Percentiles rank a stretch among this genome's conserved stretches.
These are phyloP conservation scores for Cirrhinus molitorella DNA, from an alignment of 2,797 vertebrate species.

Conservation along the genomic window DNA sequence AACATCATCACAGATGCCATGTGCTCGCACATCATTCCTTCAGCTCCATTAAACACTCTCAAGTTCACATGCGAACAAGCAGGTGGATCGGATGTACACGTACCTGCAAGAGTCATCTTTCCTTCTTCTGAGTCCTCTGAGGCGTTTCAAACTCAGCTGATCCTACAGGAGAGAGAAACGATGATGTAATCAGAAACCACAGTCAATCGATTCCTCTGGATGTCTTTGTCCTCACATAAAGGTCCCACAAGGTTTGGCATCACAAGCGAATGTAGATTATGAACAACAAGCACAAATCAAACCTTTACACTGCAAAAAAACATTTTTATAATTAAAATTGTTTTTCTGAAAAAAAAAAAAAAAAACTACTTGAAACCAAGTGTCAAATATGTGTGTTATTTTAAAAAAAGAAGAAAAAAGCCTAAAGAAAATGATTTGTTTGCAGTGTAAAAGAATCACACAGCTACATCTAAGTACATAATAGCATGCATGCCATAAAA, in stretches of 20 bases:
- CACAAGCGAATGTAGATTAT: constrained; percentile 2
- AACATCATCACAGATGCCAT: constrained; percentile 3
- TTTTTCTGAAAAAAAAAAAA: background rate
- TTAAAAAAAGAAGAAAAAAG: too few species aligned
- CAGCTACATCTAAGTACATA: background rate
- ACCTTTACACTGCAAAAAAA: background rate
- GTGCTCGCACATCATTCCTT: background rate
- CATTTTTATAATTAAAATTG: background rate
- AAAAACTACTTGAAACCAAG: too few species aligned
- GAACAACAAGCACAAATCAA: background rate
- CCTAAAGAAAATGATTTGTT: background rate
- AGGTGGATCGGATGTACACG: constrained; percentile 20
- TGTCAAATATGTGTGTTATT: too few species aligned
- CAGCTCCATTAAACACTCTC: background rate
- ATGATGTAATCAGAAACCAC: constrained; percentile 51
- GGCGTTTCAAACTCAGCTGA: constrained; percentile 26
- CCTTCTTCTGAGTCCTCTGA: background rate
- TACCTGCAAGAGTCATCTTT: constrained; percentile 68
- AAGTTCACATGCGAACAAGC: constrained; percentile 1
- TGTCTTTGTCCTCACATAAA: constrained; percentile 32
- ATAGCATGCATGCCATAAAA: background rate
- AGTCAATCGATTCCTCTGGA: constrained; percentile 8
- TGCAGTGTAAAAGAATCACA: background rate
- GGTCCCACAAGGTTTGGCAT: constrained; percentile 10
- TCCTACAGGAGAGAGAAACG: constrained; percentile 52